These are phyloP conservation scores for Brachyistius frenatus DNA, from an alignment of 2,113 vertebrate species.

Conservation along the genomic window DNA sequence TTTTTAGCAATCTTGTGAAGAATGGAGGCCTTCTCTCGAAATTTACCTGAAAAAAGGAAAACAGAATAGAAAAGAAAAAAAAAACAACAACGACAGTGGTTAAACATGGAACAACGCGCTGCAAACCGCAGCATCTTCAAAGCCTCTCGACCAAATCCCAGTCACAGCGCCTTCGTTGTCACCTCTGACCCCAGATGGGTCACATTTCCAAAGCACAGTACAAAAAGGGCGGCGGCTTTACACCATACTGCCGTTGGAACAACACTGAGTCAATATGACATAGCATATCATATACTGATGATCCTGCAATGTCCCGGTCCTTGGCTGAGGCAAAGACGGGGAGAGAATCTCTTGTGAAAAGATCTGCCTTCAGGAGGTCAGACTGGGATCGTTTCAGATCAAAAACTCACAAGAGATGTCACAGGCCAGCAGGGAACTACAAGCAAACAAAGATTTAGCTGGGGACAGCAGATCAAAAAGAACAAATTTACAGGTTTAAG, in stretches of 20 bases:
- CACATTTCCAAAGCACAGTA: constrained; percentile 54
- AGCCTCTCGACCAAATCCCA: constrained; percentile 27
- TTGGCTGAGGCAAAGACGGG: constrained; percentile 38
- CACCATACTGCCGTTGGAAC: constrained; percentile 47
- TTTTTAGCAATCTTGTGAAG: constrained; percentile 99
- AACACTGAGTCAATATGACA: constrained; percentile 58
- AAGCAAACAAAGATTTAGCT: constrained; percentile 31
- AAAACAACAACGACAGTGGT: constrained; percentile 31
- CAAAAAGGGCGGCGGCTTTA: constrained; percentile 21
- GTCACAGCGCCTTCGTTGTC: constrained; percentile 35
- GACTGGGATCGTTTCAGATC: constrained; percentile 39
- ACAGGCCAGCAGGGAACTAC: constrained; percentile 19
- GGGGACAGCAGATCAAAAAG: constrained; percentile 5
- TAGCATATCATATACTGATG: constrained; percentile 72
- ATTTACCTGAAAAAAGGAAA: constrained; percentile 89
- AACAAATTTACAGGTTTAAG: constrained; percentile 5
- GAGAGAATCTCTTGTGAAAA: constrained; percentile 50
- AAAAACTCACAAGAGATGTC: constrained; percentile 49
- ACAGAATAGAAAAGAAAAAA: background rate
- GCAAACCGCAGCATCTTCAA: background rate
- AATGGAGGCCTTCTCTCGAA: constrained; percentile 97
- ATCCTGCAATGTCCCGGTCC: constrained; percentile 71
- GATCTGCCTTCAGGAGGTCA: constrained; percentile 58
- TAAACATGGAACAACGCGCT: background rate
- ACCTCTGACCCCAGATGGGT: constrained; percentile 59